Evolutionary conservation across 1,140 invertebrate species (phyloP), one percentile per base, ranked within the genome.

Genomic region (Lepidurus apus): DNA sequence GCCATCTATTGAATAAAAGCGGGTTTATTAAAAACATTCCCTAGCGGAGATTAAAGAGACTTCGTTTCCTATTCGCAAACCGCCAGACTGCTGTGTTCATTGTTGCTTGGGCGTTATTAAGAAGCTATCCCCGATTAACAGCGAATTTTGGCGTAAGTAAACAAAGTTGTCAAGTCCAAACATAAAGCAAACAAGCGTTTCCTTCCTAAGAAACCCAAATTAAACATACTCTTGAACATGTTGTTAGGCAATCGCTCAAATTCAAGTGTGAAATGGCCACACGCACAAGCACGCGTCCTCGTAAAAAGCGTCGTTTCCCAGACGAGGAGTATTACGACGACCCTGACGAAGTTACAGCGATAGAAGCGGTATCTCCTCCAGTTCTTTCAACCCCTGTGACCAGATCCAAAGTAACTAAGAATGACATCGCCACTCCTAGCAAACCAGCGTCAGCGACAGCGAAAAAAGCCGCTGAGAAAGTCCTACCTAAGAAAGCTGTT

Each of bases 51-150:
- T 34, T 34, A 34, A 34, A 4, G 34, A 34, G 34, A 34, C 34
- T 34, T 34, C 34, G 34, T 34, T 34, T 34, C 34, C 34, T 4
- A 34, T 34, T 34, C 34, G 34, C 34, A 34, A 34, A 34, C 34
- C 34, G 34, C 34, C 34, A 34, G 34, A 34, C 34, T 34, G 4
- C 34, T 0, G 34, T 34, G 53, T 65, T 65, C 53, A 65, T 65
- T 65, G 53, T 65, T 34, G 34, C 34, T 65, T 65, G 53, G n/a
- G 53, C 53, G 53, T 65, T 65, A 65, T 65, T 65, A 65, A 65
- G 53, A 65, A 65, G 53, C 53, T 65, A 65, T 65, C 53, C 53
- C 53, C 53, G 53, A 65, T 65, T 65, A 65, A 65, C 53, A 65
- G 9, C 53, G 53, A 21, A 13, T 65, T 65, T 65, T 65, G 53